Evolutionary conservation across 2,888 invertebrate genomes (phyloP).

Genomic region (Heliconius ethilla): DNA sequence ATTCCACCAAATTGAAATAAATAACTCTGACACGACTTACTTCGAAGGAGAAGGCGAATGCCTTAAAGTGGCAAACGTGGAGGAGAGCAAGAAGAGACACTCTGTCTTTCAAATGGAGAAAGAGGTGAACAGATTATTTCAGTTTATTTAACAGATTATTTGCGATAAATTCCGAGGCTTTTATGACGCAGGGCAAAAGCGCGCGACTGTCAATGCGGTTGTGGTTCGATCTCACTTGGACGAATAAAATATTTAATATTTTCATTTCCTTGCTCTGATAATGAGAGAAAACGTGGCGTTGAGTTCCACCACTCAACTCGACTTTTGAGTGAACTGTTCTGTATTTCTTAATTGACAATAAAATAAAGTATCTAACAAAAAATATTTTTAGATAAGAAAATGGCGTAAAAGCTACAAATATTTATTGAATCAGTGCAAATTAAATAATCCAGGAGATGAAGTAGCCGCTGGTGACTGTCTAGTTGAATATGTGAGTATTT

Average conservation of each 20-base stretch:
- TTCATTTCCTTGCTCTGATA: too few relatives aligned
- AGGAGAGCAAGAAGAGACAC: conserved; percentile 49
- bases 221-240: too few relatives aligned
- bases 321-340: too few relatives aligned
- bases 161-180: background rate
- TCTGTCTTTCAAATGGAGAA: conserved; percentile 57
- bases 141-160: too few relatives aligned
- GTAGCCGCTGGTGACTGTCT: conserved; percentile 53
- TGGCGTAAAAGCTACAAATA: conserved; percentile 66
- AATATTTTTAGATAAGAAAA: conserved; percentile 55
- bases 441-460: conserved; percentile 51
- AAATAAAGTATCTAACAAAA: background rate
- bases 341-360: too few relatives aligned
- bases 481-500: conserved; percentile 58
- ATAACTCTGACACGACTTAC: conserved; percentile 51
- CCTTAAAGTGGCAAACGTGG: conserved; percentile 50
- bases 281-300: too few relatives aligned
- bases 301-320: too few relatives aligned
- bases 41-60: conserved; percentile 56
- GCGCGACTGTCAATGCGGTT: too few relatives aligned
- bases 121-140: conserved; percentile 53
- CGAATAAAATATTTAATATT: too few relatives aligned
- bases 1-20: conserved; percentile 53
- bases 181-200: too few relatives aligned
- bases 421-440: conserved; percentile 54